phyloP scores from a whole-genome alignment of 37 sponge, comb jelly and placozoan genomes.

The Beroe ovata region DNA sequence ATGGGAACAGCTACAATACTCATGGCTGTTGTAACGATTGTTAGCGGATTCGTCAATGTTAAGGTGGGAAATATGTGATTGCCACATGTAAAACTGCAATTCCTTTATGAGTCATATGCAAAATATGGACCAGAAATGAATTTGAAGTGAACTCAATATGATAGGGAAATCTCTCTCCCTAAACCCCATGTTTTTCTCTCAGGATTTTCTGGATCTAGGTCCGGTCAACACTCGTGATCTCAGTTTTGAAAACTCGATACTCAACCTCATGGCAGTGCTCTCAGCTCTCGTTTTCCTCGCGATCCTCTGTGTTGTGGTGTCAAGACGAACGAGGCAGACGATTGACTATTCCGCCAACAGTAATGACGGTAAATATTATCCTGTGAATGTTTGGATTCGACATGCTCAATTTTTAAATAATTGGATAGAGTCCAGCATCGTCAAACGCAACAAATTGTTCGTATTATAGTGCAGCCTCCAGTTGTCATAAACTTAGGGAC shows the following conservation, averaged over 20 bases:
- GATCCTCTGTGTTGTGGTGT: constrained; percentile 8
- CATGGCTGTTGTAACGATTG: neutral
- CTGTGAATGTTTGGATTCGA: too few species aligned
- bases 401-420: too few species aligned
- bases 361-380: neutral
- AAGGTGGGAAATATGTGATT: too few species aligned
- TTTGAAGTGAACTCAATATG: too few species aligned
- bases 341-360: neutral
- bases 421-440: too few species aligned
- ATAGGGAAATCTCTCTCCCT: too few species aligned
- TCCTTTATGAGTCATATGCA: too few species aligned
- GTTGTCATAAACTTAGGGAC: constrained; percentile 31
- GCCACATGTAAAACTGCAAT: too few species aligned
- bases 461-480: neutral
- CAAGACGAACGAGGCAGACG: neutral
- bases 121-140: too few species aligned
- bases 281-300: neutral
- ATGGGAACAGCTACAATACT: constrained; percentile 15
- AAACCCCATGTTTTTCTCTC: too few species aligned
- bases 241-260: constrained; percentile 14
- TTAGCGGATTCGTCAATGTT: constrained; percentile 12
- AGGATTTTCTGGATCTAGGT: neutral
- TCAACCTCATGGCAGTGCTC: constrained; percentile 16
- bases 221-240: neutral
- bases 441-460: too few species aligned